These are phyloP conservation scores for Puffinus mauretanicus DNA, from an alignment of 2,113 vertebrate genomes.

Conservation along the genomic window DNA sequence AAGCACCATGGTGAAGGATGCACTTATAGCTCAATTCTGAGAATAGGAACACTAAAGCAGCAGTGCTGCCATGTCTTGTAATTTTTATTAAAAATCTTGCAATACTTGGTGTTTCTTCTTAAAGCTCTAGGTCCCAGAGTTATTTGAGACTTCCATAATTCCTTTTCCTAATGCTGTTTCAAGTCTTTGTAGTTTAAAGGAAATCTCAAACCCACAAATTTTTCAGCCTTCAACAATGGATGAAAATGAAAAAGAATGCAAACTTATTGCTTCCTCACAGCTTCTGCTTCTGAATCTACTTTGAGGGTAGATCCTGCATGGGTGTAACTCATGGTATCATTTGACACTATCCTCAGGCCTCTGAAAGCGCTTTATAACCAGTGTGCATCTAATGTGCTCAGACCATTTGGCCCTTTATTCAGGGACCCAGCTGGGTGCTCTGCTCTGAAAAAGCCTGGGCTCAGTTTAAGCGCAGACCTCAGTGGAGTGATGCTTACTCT, in stretches of 20 bases:
- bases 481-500: no score
- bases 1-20: neutral
- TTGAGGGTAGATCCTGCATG: neutral
- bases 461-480: neutral
- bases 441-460: neutral
- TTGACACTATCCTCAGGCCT: neutral
- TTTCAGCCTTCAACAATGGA: neutral
- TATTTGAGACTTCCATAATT: neutral
- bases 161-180: neutral
- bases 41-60: neutral
- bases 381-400: accelerated
- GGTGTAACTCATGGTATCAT: neutral
- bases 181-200: neutral
- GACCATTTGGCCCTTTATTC: neutral
- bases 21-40: accelerated
- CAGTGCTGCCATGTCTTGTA: neutral
- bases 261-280: neutral
- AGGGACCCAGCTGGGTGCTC: neutral
- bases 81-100: neutral
- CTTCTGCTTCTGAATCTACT: neutral
- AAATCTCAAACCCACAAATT: neutral
- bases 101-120: neutral
- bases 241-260: neutral
- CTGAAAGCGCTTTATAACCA: neutral
- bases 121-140: neutral